These are phyloP conservation scores for Mungos mungo DNA, from an alignment of 2,113 vertebrate species.

Conservation along the genomic window DNA sequence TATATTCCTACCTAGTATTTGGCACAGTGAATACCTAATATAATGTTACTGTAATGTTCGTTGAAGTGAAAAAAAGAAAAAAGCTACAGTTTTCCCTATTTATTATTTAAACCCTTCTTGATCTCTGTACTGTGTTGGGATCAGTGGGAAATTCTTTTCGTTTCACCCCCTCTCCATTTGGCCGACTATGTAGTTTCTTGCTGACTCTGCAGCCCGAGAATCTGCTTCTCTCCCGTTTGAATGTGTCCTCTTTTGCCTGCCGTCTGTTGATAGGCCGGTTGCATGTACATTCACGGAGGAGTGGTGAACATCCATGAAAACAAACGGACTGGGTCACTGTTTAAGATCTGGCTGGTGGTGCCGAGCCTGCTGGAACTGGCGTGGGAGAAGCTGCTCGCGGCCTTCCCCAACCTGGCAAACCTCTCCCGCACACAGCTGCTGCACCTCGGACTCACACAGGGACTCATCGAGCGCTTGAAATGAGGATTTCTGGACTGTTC, in stretches of 20 bases:
- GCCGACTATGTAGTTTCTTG: not conserved
- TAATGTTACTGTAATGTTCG: not conserved
- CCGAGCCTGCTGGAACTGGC: constrained; percentile 98
- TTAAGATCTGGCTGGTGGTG: constrained; percentile 97
- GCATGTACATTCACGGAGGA: constrained; percentile 98
- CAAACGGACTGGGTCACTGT: constrained; percentile 97
- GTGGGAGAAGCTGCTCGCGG: constrained; percentile 94
- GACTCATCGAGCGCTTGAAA: constrained; percentile 96
- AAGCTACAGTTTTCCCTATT: not conserved
- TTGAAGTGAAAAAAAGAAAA: not conserved
- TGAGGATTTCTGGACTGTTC: constrained; percentile 78
- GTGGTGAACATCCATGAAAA: constrained; percentile 98
- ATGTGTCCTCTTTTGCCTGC: constrained; percentile 44
- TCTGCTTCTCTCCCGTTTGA: constrained; percentile 22
- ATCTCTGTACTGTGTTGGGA: not conserved
- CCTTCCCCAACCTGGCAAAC: constrained; percentile 91
- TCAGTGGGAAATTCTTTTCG: not conserved
- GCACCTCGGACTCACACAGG: constrained; percentile 97
- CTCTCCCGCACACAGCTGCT: constrained; percentile 92
- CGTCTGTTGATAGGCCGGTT: constrained; percentile 89
- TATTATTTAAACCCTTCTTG: not conserved
- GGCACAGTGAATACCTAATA: not conserved
- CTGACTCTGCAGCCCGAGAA: not conserved
- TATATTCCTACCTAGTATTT: not conserved
- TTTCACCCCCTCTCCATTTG: not conserved